Percentiles rank a stretch among this genome's conserved stretches.
phyloP scores from a whole-genome alignment of 2,797 vertebrate species.

The Paguma larvata region DNA sequence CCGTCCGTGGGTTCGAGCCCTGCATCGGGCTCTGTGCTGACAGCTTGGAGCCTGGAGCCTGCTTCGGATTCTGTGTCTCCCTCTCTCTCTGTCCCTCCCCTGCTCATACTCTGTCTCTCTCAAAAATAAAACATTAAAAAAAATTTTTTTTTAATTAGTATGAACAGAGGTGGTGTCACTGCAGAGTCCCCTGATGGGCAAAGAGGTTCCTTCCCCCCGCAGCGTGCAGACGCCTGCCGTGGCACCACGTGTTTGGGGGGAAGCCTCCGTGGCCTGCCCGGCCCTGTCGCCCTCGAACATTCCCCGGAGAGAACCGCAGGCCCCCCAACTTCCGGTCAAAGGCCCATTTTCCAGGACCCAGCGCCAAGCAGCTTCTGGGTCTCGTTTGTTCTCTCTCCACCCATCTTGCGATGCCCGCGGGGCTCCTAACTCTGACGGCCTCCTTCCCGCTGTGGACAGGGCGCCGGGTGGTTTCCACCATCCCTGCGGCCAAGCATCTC shows the following conservation, averaged over 20 bases:
- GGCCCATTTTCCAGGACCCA: not conserved
- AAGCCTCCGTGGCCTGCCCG: not conserved
- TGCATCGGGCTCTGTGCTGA: no score
- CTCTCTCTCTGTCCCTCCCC: no score
- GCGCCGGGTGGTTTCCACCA: fast-evolving
- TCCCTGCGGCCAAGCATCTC: not conserved
- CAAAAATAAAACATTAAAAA: no score
- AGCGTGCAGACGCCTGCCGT: fast-evolving
- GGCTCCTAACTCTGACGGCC: not conserved
- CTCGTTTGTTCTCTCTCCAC: not conserved
- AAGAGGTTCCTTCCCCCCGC: not conserved
- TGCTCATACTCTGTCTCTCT: no score
- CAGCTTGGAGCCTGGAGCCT: no score
- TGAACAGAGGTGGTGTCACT: fast-evolving
- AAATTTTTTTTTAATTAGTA: no score
- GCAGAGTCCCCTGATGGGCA: fast-evolving
- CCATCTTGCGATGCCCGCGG: not conserved
- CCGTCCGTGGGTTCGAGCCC: no score
- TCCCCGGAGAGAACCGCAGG: not conserved
- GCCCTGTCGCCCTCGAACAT: not conserved
- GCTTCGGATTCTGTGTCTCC: no score
- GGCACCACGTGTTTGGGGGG: fast-evolving
- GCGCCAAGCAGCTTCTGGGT: no score
- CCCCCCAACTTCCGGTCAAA: not conserved
- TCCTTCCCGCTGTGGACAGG: not conserved